Base-by-base conservation (phyloP, 2,888 invertebrate genomes). In the Harpalus rubripes region DNA sequence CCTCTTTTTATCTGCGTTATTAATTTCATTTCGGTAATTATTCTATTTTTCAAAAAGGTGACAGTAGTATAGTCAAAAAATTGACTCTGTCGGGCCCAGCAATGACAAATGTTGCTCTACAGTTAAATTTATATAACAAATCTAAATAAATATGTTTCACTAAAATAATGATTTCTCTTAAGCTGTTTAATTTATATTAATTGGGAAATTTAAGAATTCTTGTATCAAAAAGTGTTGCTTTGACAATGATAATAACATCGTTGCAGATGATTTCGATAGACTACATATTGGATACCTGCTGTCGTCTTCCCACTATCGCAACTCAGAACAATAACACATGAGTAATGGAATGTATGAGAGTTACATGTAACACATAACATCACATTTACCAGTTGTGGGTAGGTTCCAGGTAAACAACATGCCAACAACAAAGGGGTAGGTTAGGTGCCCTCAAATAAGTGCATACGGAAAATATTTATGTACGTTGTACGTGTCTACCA, bases 391-490 rank as follows among this genome's bases (percentile, higher is more conserved):
- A 74, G 12, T 44, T 26, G 44, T 44, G 72, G 44, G 18, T 41
- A 41, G 72, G 41, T 68, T 18, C 16, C 72, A 74, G 72, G 72
- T 74, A 74, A 74, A 74, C 72, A 74, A 74, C 72, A 74, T 74
- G 72, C 41, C 18, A 44, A 74, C 72, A 74, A 74, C 72, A 44
- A 68, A 44, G 72, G 72, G 72, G n/a, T 44, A 16, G 68, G 32
- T 22, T 22, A 22, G 1, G 41, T 44, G 72, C 72, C 72, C 72
- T 72, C 16, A 72, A 78, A 78, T 78, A 56, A 78, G 58, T 78
- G 78, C 78, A n/a, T 78, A 22, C 58, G 58, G 78, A 78, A 76
- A 78, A 58, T 74, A 78, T 32, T 58, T 26, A 32, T 32, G 32
- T 32, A 32, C 32, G 32, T 32, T 6, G 32, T 32, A 32, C 32